Evolutionary conservation across 2,797 vertebrate genomes (phyloP).

Genomic region (Sebastes cheni): DNA sequence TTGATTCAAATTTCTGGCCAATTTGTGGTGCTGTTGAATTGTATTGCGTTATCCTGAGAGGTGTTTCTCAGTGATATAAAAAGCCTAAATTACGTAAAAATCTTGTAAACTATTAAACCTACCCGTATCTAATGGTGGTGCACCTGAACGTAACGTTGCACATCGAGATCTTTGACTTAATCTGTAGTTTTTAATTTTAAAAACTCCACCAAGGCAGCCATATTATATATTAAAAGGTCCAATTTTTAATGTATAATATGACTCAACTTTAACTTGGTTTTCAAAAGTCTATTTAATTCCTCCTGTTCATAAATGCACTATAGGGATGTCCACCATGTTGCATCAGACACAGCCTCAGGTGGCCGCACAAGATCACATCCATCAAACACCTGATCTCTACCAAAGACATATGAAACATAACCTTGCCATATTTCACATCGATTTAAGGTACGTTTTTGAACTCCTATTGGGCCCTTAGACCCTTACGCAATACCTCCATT

Average conservation of each 20-base stretch:
- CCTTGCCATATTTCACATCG: constrained; percentile 71
- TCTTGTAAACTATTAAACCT: neutral
- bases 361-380: constrained; percentile 68
- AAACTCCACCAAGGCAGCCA: neutral
- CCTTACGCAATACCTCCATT: constrained; percentile 64
- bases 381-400: constrained; percentile 74
- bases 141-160: neutral
- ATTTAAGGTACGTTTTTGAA: constrained; percentile 70
- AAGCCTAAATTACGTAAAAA: neutral
- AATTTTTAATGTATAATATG: constrained; percentile 32
- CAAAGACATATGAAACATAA: constrained; percentile 73
- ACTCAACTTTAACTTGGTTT: constrained; percentile 46
- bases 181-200: neutral
- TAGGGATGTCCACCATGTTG: constrained; percentile 73
- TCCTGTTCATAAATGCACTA: constrained; percentile 60
- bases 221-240: constrained; percentile 25
- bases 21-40: neutral
- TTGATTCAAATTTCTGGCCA: neutral
- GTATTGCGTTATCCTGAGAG: neutral
- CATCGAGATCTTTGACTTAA: neutral
- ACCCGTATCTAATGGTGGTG: neutral
- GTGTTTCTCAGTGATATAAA: neutral
- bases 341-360: constrained; percentile 75
- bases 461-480: constrained; percentile 31
- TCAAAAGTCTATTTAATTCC: constrained; percentile 59